Conservation (phyloP, 2,888 invertebrate genomes). For the Lasioglossum morio region DNA sequence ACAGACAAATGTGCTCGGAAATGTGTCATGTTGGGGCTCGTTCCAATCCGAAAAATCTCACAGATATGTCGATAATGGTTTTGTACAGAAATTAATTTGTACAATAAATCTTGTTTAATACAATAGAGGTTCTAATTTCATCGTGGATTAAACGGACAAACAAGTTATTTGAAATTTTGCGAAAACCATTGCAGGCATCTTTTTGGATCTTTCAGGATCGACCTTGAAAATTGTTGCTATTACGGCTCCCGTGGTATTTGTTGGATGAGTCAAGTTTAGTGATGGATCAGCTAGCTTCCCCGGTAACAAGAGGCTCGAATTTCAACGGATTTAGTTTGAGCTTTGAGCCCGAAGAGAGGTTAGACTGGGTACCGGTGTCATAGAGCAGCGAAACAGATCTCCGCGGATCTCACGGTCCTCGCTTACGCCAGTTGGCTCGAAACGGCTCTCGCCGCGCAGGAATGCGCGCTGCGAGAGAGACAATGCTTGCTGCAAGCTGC, state of each 20-base stretch:
- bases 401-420: neutral
- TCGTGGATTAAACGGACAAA: too few relatives aligned
- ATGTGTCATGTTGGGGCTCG: too few relatives aligned
- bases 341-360: neutral
- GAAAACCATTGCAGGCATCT: too few relatives aligned
- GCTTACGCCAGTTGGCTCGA: slow-evolving; percentile 17
- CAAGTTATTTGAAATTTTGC: too few relatives aligned
- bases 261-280: neutral
- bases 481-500: slow-evolving; percentile 49
- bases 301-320: neutral
- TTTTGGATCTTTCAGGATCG: too few relatives aligned
- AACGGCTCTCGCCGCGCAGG: neutral
- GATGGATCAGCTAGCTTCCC: neutral
- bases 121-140: too few relatives aligned
- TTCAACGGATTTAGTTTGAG: neutral
- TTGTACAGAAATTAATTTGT: too few relatives aligned
- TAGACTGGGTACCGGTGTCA: neutral
- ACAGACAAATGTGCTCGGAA: too few relatives aligned
- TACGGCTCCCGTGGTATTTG: neutral
- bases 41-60: too few relatives aligned
- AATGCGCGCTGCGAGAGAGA: slow-evolving; percentile 32
- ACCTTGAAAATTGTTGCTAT: neutral
- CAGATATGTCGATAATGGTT: too few relatives aligned
- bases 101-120: too few relatives aligned
- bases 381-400: neutral